Evolutionary conservation across 2,113 vertebrate genomes (phyloP).

Genomic region (Corvus hawaiiensis): DNA sequence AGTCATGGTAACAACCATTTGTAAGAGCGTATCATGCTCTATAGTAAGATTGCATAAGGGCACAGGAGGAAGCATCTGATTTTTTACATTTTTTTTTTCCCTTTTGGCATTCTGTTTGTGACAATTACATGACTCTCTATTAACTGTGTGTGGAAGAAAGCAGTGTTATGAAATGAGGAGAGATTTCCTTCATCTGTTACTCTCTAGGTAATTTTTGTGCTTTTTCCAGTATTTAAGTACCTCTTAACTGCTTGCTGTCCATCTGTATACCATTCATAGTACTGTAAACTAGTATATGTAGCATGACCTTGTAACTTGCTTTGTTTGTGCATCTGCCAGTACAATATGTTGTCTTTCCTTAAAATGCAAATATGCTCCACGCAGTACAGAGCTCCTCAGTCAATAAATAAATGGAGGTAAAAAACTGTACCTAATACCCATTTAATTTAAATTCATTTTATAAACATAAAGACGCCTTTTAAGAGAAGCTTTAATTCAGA

Average conservation of each 20-base stretch:
- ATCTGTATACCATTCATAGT: conserved; percentile 69
- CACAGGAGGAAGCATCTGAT: conserved; percentile 52
- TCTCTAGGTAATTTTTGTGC: conserved; percentile 71
- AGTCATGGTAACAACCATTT: conserved; percentile 56
- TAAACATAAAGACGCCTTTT: conserved; percentile 85
- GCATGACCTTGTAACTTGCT: conserved; percentile 76
- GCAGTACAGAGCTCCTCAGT: conserved; percentile 72
- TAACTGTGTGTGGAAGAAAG: conserved; percentile 62
- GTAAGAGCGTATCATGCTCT: conserved; percentile 38
- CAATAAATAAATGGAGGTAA: conserved; percentile 81
- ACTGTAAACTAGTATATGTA: conserved; percentile 74
- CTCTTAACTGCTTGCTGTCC: conserved; percentile 72
- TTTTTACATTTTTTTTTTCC: neutral
- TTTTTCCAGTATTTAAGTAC: conserved; percentile 70
- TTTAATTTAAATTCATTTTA: conserved; percentile 87
- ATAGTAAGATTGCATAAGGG: conserved; percentile 61
- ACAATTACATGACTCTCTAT: conserved; percentile 68
- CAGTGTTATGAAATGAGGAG: conserved; percentile 59
- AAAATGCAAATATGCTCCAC: conserved; percentile 75
- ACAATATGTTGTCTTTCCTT: conserved; percentile 81
- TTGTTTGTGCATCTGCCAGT: conserved; percentile 82
- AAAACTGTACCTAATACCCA: conserved; percentile 81
- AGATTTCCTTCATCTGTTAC: conserved; percentile 59
- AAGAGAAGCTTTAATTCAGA: conserved; percentile 87
- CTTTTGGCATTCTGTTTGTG: conserved; percentile 66